Base-by-base conservation (phyloP, 2,797 vertebrate genomes). In the Thamnophis elegans region DNA sequence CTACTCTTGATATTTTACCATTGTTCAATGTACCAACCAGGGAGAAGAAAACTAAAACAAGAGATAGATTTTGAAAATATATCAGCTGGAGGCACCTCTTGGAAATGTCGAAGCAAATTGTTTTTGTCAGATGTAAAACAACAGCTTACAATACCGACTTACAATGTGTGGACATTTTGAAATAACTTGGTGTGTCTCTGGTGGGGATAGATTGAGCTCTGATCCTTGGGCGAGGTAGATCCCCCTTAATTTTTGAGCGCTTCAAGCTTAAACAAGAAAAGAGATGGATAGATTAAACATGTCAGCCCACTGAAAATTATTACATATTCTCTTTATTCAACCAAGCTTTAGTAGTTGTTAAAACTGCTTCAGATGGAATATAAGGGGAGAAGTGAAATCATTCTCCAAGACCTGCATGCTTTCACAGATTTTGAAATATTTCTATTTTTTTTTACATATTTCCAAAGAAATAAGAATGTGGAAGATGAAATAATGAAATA, bases 81-180 rank as follows among this genome's bases (percentile, higher is more conserved):
- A 88, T 53, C 92, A 91, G n/a, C 91, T 94, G 59, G 68, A 95
- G 94, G 94, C 94, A 92, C n/a, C 89, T 91, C 91, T 86, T 95
- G 89, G 91, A 91, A 90, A 87, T 85, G 93, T 28, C 93, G 82
- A 90, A 85, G 62, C 62, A 95, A 95, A 96, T 96, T 90, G 85
- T 89, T 95, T 95, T 96, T 93, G 90, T 94, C 94, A 97, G 90
- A 42, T 89, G 6, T 62, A 86, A 92, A 88, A 91, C 95, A 94
- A 91, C 94, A 93, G 2, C 22, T 62, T 73, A 51, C 47, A 28
- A 65, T 92, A 94, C 93, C 89, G 14, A 82, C 94, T 96, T 95
- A 87, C 89, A 94, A 94, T 91, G 18, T 91, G 65, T 73, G 92
- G 91, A 87, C 25, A 87, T 51, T 94, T 90, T 36, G 85, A 91